These are phyloP conservation scores for Drosophila persimilis DNA, from an alignment of 1,140 invertebrate genomes.

Conservation along the genomic window DNA sequence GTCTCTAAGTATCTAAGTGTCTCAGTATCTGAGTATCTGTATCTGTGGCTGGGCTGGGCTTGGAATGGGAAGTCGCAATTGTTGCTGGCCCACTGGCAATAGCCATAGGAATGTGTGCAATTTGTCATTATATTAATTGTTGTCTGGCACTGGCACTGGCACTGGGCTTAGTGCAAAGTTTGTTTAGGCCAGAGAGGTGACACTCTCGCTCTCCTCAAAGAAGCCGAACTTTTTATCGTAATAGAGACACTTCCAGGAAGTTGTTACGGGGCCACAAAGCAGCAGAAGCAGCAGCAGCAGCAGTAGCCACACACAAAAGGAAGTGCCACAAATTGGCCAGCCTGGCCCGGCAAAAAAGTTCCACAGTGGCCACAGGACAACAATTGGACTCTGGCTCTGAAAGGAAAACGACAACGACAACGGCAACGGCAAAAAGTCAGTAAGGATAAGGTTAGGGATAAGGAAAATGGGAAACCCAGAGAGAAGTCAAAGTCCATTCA, in stretches of 20 bases:
- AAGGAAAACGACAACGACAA: slow-evolving; percentile 20
- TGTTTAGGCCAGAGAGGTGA: background rate
- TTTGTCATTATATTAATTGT: too few relatives aligned
- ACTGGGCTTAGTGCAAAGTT: slow-evolving; percentile 1
- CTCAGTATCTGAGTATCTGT: slow-evolving; percentile 2
- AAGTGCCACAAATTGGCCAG: slow-evolving; percentile 66
- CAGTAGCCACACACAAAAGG: slow-evolving; percentile 32
- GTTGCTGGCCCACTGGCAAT: too few relatives aligned
- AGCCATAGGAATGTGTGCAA: too few relatives aligned
- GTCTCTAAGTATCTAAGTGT: background rate
- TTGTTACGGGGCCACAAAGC: slow-evolving; percentile 33
- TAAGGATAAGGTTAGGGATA: slow-evolving; percentile 2
- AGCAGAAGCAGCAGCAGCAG: background rate
- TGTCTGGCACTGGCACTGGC: too few relatives aligned
- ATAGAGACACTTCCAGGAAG: slow-evolving; percentile 68
- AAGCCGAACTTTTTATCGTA: slow-evolving; percentile 27
- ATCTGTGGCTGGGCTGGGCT: background rate
- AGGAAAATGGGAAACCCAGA: slow-evolving; percentile 22
- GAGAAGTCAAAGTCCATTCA: slow-evolving; percentile 30
- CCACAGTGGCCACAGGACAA: slow-evolving; percentile 49
- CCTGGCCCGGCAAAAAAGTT: slow-evolving; percentile 28
- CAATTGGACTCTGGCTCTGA: slow-evolving; percentile 21
- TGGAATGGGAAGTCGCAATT: too few relatives aligned
- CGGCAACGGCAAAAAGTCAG: slow-evolving; percentile 11
- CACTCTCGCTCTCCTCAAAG: slow-evolving; percentile 7